These are phyloP conservation scores for Caenorhabditis latens DNA, from an alignment of 1,140 invertebrate species.

Conservation along the genomic window DNA sequence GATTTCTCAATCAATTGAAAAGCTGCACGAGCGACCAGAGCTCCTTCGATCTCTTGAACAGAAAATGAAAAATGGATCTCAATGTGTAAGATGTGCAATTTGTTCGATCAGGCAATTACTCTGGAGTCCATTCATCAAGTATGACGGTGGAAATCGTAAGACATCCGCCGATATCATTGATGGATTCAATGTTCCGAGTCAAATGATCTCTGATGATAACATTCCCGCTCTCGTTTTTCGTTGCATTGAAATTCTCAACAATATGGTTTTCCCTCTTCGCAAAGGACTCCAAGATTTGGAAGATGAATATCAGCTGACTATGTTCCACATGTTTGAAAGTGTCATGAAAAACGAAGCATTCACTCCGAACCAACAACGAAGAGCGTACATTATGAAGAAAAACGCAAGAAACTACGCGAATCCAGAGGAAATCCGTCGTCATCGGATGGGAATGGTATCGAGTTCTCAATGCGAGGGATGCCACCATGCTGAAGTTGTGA, in stretches of 20 bases:
- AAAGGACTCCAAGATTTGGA: slow-evolving; percentile 3
- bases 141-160: slow-evolving; percentile 25
- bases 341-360: slow-evolving; percentile 30
- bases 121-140: slow-evolving; percentile 41
- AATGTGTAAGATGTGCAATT: slow-evolving; percentile 32
- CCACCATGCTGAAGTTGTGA: slow-evolving; percentile 41
- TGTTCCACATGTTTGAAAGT: slow-evolving; percentile 43
- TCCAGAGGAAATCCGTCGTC: slow-evolving; percentile 42
- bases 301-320: slow-evolving; percentile 31
- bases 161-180: slow-evolving; percentile 10
- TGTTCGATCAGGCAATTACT: slow-evolving; percentile 7
- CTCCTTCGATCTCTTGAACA: slow-evolving; percentile 1
- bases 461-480: slow-evolving; percentile 40
- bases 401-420: slow-evolving; percentile 24
- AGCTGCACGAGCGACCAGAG: slow-evolving; percentile 31
- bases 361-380: slow-evolving; percentile 22
- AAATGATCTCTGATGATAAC: slow-evolving; percentile 39
- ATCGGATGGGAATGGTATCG: slow-evolving; percentile 41
- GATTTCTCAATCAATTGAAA: slow-evolving; percentile 27
- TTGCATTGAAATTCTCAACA: slow-evolving; percentile 10
- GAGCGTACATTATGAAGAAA: slow-evolving; percentile 18
- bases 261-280: slow-evolving; percentile 28
- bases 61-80: slow-evolving; percentile 15
- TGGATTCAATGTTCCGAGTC: slow-evolving; percentile 24
- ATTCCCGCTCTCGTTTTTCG: background rate